Percentiles rank a stretch among this genome's conserved stretches.
These are phyloP conservation scores for Zoroaster sp. DNA, from an alignment of 53 echinoderm and acorn worm species.

Conservation along the genomic window DNA sequence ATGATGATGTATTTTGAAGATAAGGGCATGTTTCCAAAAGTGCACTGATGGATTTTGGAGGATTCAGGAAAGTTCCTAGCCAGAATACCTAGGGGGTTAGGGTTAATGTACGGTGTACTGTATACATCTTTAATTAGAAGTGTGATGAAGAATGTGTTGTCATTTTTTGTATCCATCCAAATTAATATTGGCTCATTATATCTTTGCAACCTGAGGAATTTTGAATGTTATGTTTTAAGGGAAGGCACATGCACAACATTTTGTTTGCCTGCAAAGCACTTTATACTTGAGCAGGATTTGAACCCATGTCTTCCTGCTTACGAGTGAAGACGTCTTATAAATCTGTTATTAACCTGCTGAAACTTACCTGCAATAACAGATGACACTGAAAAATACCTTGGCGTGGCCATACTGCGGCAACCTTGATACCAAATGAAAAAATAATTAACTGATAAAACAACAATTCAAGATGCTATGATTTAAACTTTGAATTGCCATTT, in stretches of 20 bases:
- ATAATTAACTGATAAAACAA: not conserved
- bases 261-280: not conserved
- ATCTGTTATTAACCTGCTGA: not conserved
- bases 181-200: not conserved
- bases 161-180: no score
- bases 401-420: slow-evolving; percentile 26
- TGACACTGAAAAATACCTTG: slow-evolving; percentile 69
- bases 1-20: no score
- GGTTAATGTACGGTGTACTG: no score
- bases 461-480: no score
- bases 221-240: not conserved
- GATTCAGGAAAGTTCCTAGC: no score
- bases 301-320: not conserved
- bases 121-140: no score
- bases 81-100: no score
- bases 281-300: not conserved
- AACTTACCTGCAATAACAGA: slow-evolving; percentile 61
- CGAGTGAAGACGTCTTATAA: not conserved
- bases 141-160: no score
- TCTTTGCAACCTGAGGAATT: not conserved
- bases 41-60: no score
- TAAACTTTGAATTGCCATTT: not conserved
- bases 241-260: not conserved
- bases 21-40: no score
- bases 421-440: not conserved